Evolutionary conservation across 2,797 vertebrate species (phyloP).

Genomic region (Enteromius radiatus): DNA sequence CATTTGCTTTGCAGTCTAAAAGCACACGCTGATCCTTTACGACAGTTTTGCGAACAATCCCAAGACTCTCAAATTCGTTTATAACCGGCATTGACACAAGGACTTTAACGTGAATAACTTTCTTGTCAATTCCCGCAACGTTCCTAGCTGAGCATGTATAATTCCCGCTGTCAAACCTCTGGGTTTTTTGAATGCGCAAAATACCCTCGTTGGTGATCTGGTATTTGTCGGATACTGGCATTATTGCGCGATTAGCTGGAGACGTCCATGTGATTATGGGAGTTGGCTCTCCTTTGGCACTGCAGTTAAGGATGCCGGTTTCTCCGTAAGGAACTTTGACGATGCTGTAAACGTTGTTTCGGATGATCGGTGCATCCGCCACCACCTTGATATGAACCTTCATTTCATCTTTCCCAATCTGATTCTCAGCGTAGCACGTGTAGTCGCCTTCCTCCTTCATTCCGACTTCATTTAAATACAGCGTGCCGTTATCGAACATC

Average conservation of each 20-base stretch:
- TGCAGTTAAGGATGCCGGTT: slow-evolving; percentile 78
- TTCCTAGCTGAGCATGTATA: slow-evolving; percentile 88
- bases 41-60: slow-evolving; percentile 71
- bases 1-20: slow-evolving; percentile 85
- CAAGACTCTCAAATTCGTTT: slow-evolving; percentile 69
- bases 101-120: slow-evolving; percentile 80
- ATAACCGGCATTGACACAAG: slow-evolving; percentile 72
- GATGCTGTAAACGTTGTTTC: slow-evolving; percentile 67
- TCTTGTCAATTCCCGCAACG: slow-evolving; percentile 80
- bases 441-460: slow-evolving; percentile 89
- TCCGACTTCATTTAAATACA: slow-evolving; percentile 87
- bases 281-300: slow-evolving; percentile 75
- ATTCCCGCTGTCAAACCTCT: slow-evolving; percentile 86
- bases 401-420: slow-evolving; percentile 91
- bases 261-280: slow-evolving; percentile 85
- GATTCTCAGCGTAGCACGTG: slow-evolving; percentile 91
- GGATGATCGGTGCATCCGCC: slow-evolving; percentile 78
- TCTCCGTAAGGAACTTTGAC: slow-evolving; percentile 82
- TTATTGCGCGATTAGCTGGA: slow-evolving; percentile 78
- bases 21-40: slow-evolving; percentile 80
- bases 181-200: slow-evolving; percentile 82
- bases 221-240: slow-evolving; percentile 78
- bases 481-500: slow-evolving; percentile 91
- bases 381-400: slow-evolving; percentile 87
- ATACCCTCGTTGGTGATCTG: slow-evolving; percentile 79